Percentiles rank a stretch among this genome's conserved stretches.
Conservation (phyloP, 2,113 vertebrate genomes). For the Chionis minor region DNA sequence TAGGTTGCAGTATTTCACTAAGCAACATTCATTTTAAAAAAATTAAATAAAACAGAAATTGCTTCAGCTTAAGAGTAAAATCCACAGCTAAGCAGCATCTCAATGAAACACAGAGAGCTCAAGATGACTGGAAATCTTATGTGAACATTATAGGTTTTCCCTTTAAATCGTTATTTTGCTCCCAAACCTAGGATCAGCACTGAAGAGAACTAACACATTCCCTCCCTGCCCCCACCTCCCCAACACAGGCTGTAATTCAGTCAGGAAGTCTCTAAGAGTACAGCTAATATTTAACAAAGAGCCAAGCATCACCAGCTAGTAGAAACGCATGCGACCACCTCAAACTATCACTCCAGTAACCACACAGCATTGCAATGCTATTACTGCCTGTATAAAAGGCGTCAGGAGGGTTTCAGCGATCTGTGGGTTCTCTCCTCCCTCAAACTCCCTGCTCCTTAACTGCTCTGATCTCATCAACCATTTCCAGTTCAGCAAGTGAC, state of each 20-base stretch:
- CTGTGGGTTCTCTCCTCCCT: background rate
- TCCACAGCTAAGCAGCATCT: background rate
- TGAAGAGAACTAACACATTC: background rate
- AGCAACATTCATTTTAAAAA: background rate
- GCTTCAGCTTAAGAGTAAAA: background rate
- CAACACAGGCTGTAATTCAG: background rate
- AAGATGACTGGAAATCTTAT: background rate
- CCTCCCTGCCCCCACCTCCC: background rate
- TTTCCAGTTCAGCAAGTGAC: background rate
- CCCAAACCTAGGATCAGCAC: background rate
- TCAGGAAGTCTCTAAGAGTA: background rate
- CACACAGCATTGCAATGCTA: background rate
- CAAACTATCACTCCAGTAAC: background rate
- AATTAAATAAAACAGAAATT: background rate
- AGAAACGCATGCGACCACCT: background rate
- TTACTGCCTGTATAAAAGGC: background rate
- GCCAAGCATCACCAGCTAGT: constrained; percentile 13
- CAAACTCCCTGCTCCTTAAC: background rate
- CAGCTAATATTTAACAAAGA: constrained; percentile 63
- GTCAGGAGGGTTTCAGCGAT: background rate
- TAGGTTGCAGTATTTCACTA: background rate
- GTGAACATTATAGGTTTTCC: background rate
- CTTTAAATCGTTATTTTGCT: background rate
- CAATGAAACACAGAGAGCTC: background rate
- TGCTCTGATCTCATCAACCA: background rate